Base-by-base conservation (phyloP, 2,888 invertebrate species). In the Drosophila colorata region DNA sequence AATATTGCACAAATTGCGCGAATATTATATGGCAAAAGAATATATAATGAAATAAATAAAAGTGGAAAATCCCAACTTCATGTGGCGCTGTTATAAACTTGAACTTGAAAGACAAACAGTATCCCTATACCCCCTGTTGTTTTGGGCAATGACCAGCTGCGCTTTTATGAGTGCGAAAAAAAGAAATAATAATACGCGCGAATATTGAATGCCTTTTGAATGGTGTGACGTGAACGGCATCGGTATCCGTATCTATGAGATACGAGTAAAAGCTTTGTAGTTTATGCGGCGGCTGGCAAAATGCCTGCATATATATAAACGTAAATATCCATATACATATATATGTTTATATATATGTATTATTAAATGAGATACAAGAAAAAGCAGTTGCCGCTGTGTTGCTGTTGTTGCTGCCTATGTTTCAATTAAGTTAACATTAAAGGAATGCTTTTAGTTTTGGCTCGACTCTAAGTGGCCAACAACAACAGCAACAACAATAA, bases 261-360 rank as follows among this genome's bases (percentile, higher is more conserved):
- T 87, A 83, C 78, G 87, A 73, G 84, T 87, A 87, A 84, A 87
- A 87, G 88, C 83, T 86, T 88, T 86, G 86, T 88, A 82, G 83
- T 82, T 86, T 87, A 78, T 78, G 77, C 71, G 67, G 69, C 59
- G 44, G 63, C 80, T 85, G 85, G 85, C 85, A 88, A 76, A 73
- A 66, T 87, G 86, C 88, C 85, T 82, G 78, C 63, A 73, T 69
- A 69, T 47, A 51, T 9, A 16, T 16, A 11, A n/a, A 46, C 13
- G 16, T 28, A 37, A 37, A 18, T n/a, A 25, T 33, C 11, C 4
- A 28, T 14, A 14, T 31, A 37, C 63, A 76, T 81, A 69, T 41
- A 28, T 33, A 13, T 43, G 16, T 43, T 33, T 23, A 13, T 53
- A 25, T 31, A 16, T 6, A 25, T 13, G n/a, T 53, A 81, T 76